Evolutionary conservation across 2,113 vertebrate genomes (phyloP).

Genomic region (Zapornia atra): DNA sequence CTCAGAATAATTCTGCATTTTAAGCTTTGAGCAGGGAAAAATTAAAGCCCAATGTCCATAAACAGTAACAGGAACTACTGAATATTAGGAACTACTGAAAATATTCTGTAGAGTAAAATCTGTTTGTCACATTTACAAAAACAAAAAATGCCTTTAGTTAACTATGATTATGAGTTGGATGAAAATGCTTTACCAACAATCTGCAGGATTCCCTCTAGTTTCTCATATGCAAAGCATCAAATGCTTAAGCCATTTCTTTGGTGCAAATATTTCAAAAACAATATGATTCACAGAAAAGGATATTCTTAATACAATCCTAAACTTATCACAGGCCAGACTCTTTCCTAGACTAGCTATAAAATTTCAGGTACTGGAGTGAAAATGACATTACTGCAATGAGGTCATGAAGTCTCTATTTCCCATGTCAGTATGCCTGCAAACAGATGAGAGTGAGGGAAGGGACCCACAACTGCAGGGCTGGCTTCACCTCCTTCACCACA

Average conservation of each 20-base stretch:
- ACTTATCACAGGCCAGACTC: neutral
- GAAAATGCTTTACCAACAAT: constrained; percentile 23
- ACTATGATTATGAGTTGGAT: neutral
- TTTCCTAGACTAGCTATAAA: neutral
- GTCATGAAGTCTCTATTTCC: neutral
- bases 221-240: neutral
- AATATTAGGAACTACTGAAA: neutral
- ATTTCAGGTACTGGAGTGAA: neutral
- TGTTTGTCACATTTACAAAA: neutral
- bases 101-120: neutral
- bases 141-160: neutral
- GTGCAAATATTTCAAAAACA: neutral
- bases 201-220: constrained; percentile 20
- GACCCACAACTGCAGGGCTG: neutral
- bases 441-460: neutral
- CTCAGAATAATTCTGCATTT: constrained; percentile 7
- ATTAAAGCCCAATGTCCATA: neutral
- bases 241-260: neutral
- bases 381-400: rapidly evolving
- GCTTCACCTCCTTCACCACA: neutral
- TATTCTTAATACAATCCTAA: neutral
- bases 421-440: rapidly evolving
- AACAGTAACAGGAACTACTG: neutral
- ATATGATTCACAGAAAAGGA: neutral
- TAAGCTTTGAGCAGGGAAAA: neutral